Evolutionary conservation across 2,113 vertebrate genomes (phyloP), one percentile per base, ranked within the genome.

Genomic region (Pimephales promelas): DNA sequence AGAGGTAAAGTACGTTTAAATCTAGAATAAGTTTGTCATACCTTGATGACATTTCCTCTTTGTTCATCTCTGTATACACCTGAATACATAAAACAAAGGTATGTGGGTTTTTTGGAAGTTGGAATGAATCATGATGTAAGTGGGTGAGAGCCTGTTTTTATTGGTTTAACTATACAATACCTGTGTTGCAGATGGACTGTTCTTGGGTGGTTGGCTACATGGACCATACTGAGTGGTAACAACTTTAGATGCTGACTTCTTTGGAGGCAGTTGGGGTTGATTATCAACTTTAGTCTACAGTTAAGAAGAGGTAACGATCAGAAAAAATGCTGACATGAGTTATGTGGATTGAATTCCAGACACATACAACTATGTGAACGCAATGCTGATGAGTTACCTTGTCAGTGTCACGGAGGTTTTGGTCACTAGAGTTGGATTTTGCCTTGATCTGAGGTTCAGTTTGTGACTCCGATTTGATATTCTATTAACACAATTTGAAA

Each of bases 401-500:
- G 11, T 62, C 40, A 11, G 13, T 62, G 34, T 79, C 57, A 79
- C 3, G 1, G 22, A n/a, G 14, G 24, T 61, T 79, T 45, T 47
- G n/a, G 57, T 43, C 9, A 13, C 24, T 47, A 5, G 28, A 76
- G 28, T 14, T 54, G 13, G 5, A 28, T 62, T 79, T 40, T 43
- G 54, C 16, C 13, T 0, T 78, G 31, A 8, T 43, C 31, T 16
- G 54, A 16, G 31, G 54, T 61, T 43, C 5, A 40, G 34, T 34
- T 61, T 78, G n/a, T 61, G 34, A 2, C 3, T 74, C 26, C 61
- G 3, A 8, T 61, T 24, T 40, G 5, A 24, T 24, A 16, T 78
- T 40, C 75, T 78, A 11, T 40, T 13, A 59, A 78, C 70, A 26
- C 10, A 72, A 22, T 72, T 45, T 45, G 40, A 72, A 72, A 76